Conservation (phyloP, 2,797 vertebrate genomes). For the Falco berigora region DNA sequence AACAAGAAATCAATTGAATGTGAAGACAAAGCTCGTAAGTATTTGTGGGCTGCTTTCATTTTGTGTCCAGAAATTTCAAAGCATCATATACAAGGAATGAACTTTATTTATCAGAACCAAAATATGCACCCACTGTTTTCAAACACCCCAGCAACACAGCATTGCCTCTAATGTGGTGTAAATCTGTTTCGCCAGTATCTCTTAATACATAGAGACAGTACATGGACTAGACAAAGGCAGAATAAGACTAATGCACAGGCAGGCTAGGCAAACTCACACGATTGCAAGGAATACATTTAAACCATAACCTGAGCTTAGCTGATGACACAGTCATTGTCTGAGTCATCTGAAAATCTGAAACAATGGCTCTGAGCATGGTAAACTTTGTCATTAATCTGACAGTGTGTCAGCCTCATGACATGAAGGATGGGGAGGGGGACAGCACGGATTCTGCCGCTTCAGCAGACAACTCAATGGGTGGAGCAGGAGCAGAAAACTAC, state of each 20-base stretch:
- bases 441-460: not conserved
- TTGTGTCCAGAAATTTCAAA: not conserved
- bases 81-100: not conserved
- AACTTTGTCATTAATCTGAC: not conserved
- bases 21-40: not conserved
- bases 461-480: not conserved
- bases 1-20: not conserved
- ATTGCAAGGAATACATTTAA: not conserved
- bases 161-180: not conserved
- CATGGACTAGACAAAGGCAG: not conserved
- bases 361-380: not conserved
- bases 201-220: not conserved
- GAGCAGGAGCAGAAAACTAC: not conserved
- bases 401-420: not conserved
- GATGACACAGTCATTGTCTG: not conserved
- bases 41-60: not conserved
- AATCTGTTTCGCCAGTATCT: not conserved
- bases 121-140: not conserved
- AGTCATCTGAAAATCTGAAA: constrained; percentile 2
- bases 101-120: not conserved
- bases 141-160: not conserved
- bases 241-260: not conserved
- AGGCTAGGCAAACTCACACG: not conserved
- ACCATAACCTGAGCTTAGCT: not conserved
- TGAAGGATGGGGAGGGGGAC: not conserved